Evolutionary conservation across 2,113 vertebrate species (phyloP), one percentile per base, ranked within the genome.

Genomic region (Thymallus thymallus): DNA sequence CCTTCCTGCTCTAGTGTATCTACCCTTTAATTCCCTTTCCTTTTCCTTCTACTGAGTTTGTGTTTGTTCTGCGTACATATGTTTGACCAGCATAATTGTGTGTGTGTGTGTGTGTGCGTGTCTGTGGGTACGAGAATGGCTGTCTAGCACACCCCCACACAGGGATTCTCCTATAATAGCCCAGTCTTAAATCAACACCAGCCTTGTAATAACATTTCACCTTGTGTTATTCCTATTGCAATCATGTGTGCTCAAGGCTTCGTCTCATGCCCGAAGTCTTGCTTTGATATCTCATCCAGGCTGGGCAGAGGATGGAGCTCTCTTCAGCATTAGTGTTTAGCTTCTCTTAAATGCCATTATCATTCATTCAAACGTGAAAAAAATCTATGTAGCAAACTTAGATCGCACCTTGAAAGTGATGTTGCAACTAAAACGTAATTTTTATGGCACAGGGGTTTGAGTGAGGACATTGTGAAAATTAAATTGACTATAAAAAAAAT

Each of bases 131-230:
- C 23, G 51, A 45, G 60, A 60, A 58, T 48, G 65, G 7, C 4
- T 68, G 35, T 45, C n/a, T 76, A 62, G 56, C 51, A 85, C 78
- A 63, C 77, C 80, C 82, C 84, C 6, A 18, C 86, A 55, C 79
- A 69, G 76, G 82, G 75, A 35, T 75, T 78, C 75, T 80, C 75
- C 71, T 66, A 73, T 87, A 85, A 88, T 83, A 80, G 84, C 79
- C 78, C 77, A 35, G 64, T 3, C 26, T 66, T 78, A 84, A 85
- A 84, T 85, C 79, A 87, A 80, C 55, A 41, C 30, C 16, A 48
- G 65, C 73, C 86, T 83, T 84, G 78, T 86, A 87, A 90, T 74
- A 90, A 86, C 84, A 83, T 77, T 85, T 86, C 85, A 79, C 55
- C 73, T 73, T 30, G 76, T 87, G 84, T 87, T 89, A 86, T 86